A percentile compares a stretch with the other conserved stretches of the same genome.
phyloP scores from a whole-genome alignment of 1,140 invertebrate species.

The Gerris buenoi region DNA sequence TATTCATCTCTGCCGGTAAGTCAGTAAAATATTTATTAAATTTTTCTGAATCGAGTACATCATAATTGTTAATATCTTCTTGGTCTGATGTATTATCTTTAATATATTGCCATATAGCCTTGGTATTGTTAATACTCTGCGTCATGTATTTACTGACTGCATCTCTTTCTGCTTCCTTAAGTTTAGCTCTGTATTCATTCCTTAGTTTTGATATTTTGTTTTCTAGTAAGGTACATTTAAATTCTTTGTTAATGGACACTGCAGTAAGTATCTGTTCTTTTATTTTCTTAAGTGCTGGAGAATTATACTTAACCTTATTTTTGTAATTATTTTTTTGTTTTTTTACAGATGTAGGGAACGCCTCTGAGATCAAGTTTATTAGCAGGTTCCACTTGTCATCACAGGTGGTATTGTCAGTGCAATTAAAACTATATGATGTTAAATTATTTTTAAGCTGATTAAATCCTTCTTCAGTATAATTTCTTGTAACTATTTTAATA shows the following conservation, averaged over 20 bases:
- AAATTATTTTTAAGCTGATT: not conserved
- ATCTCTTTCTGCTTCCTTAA: not conserved
- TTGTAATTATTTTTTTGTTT: not conserved
- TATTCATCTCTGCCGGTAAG: not conserved
- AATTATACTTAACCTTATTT: not conserved
- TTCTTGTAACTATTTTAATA: not conserved
- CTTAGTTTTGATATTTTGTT: not conserved
- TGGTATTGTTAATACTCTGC: not conserved
- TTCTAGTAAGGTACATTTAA: not conserved
- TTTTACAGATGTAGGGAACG: not conserved
- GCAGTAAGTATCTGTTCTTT: not conserved
- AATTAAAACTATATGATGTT: not conserved
- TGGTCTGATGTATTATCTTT: not conserved
- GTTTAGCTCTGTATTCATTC: not conserved
- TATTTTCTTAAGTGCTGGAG: not conserved
- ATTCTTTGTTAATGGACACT: not conserved
- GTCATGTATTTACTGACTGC: not conserved
- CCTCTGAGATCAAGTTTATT: not conserved
- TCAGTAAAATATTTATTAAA: not conserved
- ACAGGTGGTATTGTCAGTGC: not conserved
- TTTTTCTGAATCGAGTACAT: not conserved
- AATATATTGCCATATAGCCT: not conserved
- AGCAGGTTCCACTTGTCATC: not conserved
- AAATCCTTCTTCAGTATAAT: not conserved
- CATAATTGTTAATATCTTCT: not conserved